Evolutionary conservation across 2,888 invertebrate species (phyloP), one percentile per base, ranked within the genome.

Genomic region (Pterostichus niger): DNA sequence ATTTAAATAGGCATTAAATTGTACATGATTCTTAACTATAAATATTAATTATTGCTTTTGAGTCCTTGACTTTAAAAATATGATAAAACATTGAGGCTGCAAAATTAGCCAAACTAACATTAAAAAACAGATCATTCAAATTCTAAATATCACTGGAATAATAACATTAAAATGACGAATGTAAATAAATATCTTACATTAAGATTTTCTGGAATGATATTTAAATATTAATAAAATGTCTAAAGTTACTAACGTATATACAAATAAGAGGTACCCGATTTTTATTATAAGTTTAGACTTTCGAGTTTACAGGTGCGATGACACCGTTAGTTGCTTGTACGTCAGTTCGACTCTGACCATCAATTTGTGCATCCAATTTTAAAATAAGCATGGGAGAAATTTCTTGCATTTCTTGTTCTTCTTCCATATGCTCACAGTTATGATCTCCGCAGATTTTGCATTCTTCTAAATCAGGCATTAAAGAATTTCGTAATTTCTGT

Each of bases 401-500:
- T 83, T 88, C 87, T 68, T 86, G 86, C 33, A 83, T 35, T 78
- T 87, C 88, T 24, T 88, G 87, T 11, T 87, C 87, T 71, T 87
- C 87, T 40, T 93, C 91, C 15, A 88, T 85, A 86, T 94, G 93
- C 86, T 95, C 95, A 88, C 96, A 96, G 91, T 97, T 94, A 87
- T 93, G 93, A 85, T 95, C 94, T 15, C 94, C 94, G 87, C 97
- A 96, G 88, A 92, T 91, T 85, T 92, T 93, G 87, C 94, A 96
- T 87, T 95, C 95, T 87, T 94, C 94, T 86, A 96, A 92, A 84
- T 94, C 93, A 6, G 97, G 96, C 85, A 94, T 94, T 84, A 96
- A 92, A 6, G 96, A 93, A 87, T 93, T 93, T 87, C 92, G 92
- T 75, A 96, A 90, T 94, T 95, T 96, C 96, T 97, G 91, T 31